Evolutionary conservation across 2,113 vertebrate genomes (phyloP), one percentile per base, ranked within the genome.

Genomic region (Rhagologus leucostigma): DNA sequence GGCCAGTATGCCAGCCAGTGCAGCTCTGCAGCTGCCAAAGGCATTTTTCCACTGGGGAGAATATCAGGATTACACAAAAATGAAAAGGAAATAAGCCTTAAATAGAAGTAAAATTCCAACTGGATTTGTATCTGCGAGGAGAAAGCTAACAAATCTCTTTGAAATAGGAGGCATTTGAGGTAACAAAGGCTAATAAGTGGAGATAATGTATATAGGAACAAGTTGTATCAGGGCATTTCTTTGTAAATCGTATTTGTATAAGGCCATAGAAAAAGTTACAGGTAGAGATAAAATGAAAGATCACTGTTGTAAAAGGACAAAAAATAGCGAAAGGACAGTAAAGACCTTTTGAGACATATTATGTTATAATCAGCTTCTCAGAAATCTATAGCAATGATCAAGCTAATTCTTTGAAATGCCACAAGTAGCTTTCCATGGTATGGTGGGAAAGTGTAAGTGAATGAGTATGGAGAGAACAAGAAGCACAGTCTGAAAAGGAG

Each of bases 241-340:
- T 94, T 87, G 41, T 59, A 95, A 91, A 93, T 84, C 37, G 2
- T 65, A 56, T 93, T 89, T 90, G 67, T 62, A 73, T 87, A 89
- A 93, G 53, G 33, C 44, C 57, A 65, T 24, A 69, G 62, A 74
- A 94, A 57, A 74, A 59, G 27, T 59, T 84, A 71, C 20, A 50
- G 14, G 53, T 76, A 86, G 57, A 80, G n/a, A 30, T 62, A 18
- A 91, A 89, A 49, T 53, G 56, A 87, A 92, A 79, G 49, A 93
- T 93, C 39, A 33, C 33, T 50, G 9, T 26, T 88, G 7, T 27
- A 67, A 82, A 92, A 84, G 37, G 55, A 84, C 18, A 52, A 65
- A 73, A 87, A 12, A 32, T 10, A 55, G 0, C 11, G n/a, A 91
- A 95, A 91, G 41, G 53, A 80, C 62, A 90, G 12, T 41, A 83